phyloP scores from a whole-genome alignment of 1,140 invertebrate genomes.

The Artemia franciscana region DNA sequence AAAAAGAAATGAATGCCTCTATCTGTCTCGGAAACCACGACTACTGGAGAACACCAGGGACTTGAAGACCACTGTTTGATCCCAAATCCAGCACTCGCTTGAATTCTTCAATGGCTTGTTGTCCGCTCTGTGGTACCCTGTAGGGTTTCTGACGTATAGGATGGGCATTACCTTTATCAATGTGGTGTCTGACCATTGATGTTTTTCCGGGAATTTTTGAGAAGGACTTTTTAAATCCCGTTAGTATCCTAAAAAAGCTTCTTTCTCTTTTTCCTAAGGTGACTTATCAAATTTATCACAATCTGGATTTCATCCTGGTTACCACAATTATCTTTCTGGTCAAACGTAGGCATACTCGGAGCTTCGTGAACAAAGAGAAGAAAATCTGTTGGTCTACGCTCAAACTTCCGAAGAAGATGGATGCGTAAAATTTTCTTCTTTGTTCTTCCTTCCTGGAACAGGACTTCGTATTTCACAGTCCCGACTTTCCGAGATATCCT shows the following conservation, averaged over 20 bases:
- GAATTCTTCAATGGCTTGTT: constrained; percentile 16
- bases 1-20: constrained; percentile 4
- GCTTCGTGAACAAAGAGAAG: background rate
- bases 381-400: background rate
- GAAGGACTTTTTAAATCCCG: background rate
- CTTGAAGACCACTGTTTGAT: constrained; percentile 18
- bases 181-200: background rate
- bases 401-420: background rate
- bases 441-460: background rate
- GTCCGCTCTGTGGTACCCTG: background rate
- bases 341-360: too few species aligned
- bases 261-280: too few species aligned
- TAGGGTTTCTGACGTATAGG: background rate
- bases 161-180: background rate
- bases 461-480: background rate
- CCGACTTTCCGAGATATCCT: background rate
- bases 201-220: background rate
- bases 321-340: too few species aligned
- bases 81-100: constrained; percentile 15
- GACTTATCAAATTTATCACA: too few species aligned
- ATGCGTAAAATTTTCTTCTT: background rate
- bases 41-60: constrained; percentile 4
- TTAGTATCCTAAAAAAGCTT: too few species aligned
- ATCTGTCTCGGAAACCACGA: constrained; percentile 6
- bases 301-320: too few species aligned